Base-by-base conservation (phyloP, 2,888 invertebrate genomes). In the Dynastes tityus region DNA sequence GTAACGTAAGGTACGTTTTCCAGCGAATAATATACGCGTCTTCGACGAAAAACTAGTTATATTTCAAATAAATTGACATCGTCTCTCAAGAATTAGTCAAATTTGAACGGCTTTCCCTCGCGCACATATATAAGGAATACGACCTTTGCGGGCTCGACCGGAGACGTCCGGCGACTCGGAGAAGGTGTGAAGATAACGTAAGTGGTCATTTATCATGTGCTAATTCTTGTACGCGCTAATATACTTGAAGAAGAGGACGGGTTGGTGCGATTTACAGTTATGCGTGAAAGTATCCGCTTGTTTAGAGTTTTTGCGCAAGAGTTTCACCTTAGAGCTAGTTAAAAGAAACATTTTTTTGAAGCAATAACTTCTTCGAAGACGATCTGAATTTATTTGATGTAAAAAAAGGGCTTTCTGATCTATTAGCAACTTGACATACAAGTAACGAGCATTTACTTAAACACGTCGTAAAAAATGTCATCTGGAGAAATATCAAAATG, bases 161-260 rank as follows among this genome's bases (percentile, higher is more conserved):
- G 29, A 64, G 37, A 64, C 13, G 64, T 32, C n/a, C 64, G 64
- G n/a, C n/a, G n/a, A n/a, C 16, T 22, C 55, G 55, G 5, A 55
- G 40, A n/a, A 40, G 65, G 65, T 16, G 40, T 37, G 40, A 65
- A 65, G 65, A 65, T 65, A 65, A 40, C 32, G 51, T 75, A 74
- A 67, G 80, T 80, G 78, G 79, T 74, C 78, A 81, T 80, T 79
- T 80, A 81, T 81, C 81, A 80, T 74, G 73, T 76, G 80, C 79
- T 83, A 83, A 83, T 64, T 64, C n/a, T 64, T n/a, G 27, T 64
- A 6, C 32, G 32, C 64, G 29, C 64, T 22, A 64, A 64, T 79
- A 79, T 81, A 77, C 81, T 81, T 81, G 82, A 82, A 81, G 81
- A 82, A 81, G 80, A 81, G 81, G 80, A 77, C 81, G 79, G 80